Base-by-base conservation (phyloP, 2,113 vertebrate species). In the Phalacrocorax pelagicus region DNA sequence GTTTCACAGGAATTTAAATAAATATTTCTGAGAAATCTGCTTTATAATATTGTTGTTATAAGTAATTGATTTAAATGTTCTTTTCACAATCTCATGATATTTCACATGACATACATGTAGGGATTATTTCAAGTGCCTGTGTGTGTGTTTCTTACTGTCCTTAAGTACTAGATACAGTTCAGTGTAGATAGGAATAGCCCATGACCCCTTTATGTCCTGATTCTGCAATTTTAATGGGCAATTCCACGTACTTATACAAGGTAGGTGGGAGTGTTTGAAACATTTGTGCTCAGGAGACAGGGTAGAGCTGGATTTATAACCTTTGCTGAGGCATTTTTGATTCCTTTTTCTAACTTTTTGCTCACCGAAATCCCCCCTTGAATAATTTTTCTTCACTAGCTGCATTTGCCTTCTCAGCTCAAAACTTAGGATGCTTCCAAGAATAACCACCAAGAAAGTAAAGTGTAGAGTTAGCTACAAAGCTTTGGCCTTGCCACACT, bases 61-160 rank as follows among this genome's bases (percentile, higher is more conserved):
- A 84, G 59, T 83, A 96, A 96, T 88, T 95, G 75, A 85, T 94
- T 97, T 88, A 91, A 92, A 95, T 91, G 51, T 95, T 16, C 88
- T 80, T 92, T 92, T 83, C 22, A 81, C 47, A 83, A 57, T 79
- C 72, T 91, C 79, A 23, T 69, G 79, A n/a, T 95, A 88, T 83
- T 95, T 92, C 89, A 83, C 54, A 74, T 73, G 66, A 85, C 55
- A 78, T 66, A 61, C 34, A 86, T 47, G 13, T 67, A 80, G 61
- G 59, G 83, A 93, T 88, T 81, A 92, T 90, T 93, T 84, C 29
- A 57, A 72, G 36, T 0, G 29, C 63, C 83, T 49, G 19, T 71
- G 78, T 55, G 36, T 89, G 61, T 80, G 75, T 85, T 95, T 79
- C 81, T 62, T 90, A 40, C 81, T 80, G 49, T 36, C 20, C 74